These are phyloP conservation scores for Platyscapa corneri DNA, from an alignment of 1,140 invertebrate species.

Conservation along the genomic window DNA sequence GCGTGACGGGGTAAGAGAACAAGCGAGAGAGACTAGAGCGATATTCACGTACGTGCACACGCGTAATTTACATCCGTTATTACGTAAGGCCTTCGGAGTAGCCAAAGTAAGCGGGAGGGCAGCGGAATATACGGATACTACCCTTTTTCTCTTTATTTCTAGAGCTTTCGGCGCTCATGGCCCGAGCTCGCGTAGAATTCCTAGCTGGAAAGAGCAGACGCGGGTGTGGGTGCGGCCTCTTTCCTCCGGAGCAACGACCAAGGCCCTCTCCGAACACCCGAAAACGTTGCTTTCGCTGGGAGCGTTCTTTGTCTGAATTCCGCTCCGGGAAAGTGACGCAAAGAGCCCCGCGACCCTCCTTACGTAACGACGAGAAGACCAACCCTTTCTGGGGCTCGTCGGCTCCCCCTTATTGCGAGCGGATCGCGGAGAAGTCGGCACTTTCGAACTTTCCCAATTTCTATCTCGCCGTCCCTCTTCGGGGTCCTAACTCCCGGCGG, in stretches of 20 bases:
- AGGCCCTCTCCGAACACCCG: background rate
- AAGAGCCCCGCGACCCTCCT: constrained; percentile 16
- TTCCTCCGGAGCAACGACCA: constrained; percentile 39
- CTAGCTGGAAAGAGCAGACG: constrained; percentile 23
- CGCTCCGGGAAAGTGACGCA: constrained; percentile 17
- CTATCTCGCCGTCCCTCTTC: background rate
- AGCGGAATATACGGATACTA: no score
- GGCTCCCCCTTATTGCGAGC: constrained; percentile 21
- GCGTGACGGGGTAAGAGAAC: constrained; percentile 7
- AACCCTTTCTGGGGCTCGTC: constrained; percentile 31
- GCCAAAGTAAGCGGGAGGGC: background rate
- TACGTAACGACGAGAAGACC: constrained; percentile 47
- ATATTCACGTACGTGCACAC: constrained; percentile 63
- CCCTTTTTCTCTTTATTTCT: constrained; percentile 33
- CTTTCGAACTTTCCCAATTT: constrained; percentile 48
- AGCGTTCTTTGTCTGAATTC: constrained; percentile 52
- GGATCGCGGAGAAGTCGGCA: constrained; percentile 24
- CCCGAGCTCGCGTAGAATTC: constrained; percentile 32
- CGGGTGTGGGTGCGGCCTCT: constrained; percentile 29
- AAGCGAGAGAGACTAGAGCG: constrained; percentile 29
- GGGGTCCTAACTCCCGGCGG: background rate
- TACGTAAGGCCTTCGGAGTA: constrained; percentile 62
- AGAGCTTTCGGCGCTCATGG: constrained; percentile 19
- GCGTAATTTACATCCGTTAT: constrained; percentile 76
- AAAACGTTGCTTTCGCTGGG: constrained; percentile 30